Percentiles rank a stretch among this genome's conserved stretches.
Evolutionary conservation across 2,113 vertebrate species (phyloP).

Genomic region (Rutilus rutilus): DNA sequence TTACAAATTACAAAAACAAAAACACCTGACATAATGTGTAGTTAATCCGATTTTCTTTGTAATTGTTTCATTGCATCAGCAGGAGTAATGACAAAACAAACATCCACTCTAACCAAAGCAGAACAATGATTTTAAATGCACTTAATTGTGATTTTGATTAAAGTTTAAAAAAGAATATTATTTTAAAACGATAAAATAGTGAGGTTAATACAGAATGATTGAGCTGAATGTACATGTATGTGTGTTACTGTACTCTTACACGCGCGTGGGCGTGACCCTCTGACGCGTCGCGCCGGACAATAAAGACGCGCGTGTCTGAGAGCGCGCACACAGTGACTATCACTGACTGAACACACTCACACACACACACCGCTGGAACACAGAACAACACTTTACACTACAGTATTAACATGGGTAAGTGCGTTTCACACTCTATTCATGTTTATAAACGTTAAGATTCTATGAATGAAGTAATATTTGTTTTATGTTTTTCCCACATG

Average conservation of each 20-base stretch:
- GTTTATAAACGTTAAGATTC: neutral
- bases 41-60: too few species aligned
- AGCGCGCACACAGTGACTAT: neutral
- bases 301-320: constrained; percentile 5
- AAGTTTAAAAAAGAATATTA: neutral
- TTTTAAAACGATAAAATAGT: neutral
- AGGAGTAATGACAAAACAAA: neutral
- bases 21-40: neutral
- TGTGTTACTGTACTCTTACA: neutral
- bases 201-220: neutral
- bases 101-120: neutral
- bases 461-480: neutral
- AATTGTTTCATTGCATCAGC: neutral
- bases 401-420: constrained; percentile 26
- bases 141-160: neutral
- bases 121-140: neutral
- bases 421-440: neutral
- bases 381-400: neutral
- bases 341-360: neutral
- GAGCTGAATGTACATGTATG: neutral
- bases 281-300: neutral
- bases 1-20: neutral
- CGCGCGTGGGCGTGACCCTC: neutral
- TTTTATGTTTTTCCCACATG: neutral
- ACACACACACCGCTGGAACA: neutral